phyloP scores from a whole-genome alignment of 2,888 invertebrate genomes.

The Byasa hedistus region DNA sequence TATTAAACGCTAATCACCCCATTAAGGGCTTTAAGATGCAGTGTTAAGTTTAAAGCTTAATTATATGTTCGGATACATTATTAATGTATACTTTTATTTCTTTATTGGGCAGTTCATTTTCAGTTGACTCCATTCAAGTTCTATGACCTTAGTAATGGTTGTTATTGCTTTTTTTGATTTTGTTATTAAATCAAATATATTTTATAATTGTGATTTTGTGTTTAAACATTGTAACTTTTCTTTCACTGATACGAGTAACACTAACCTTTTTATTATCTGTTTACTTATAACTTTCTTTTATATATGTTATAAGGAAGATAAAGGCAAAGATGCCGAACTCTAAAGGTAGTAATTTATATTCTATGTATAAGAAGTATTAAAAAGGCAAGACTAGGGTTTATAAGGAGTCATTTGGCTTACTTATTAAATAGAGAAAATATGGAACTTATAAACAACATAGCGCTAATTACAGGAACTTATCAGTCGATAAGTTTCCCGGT shows the following conservation, averaged over 20 bases:
- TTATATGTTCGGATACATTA: conserved; percentile 12
- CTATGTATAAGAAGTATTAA: too few relatives aligned
- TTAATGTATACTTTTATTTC: conserved; percentile 9
- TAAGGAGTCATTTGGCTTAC: background rate
- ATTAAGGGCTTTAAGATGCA: conserved; percentile 15
- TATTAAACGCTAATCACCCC: conserved; percentile 11
- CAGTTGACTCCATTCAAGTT: conserved; percentile 12
- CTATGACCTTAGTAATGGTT: background rate
- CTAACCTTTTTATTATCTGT: too few relatives aligned
- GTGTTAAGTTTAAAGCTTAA: conserved; percentile 23
- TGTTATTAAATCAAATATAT: background rate
- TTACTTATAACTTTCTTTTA: too few relatives aligned
- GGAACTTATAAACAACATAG: background rate
- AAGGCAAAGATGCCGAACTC: too few relatives aligned
- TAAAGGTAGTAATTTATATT: too few relatives aligned
- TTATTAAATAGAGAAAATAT: background rate
- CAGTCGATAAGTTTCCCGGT: background rate
- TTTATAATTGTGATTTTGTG: background rate
- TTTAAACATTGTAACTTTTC: too few relatives aligned
- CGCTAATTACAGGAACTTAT: background rate
- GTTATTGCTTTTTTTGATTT: background rate
- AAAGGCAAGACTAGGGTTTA: background rate
- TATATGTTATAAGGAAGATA: too few relatives aligned
- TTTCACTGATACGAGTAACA: too few relatives aligned
- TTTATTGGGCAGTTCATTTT: conserved; percentile 17